Percentiles rank a stretch among this genome's conserved stretches.
These are phyloP conservation scores for Hypotaenidia philippensis DNA, from an alignment of 2,797 vertebrate genomes.

Conservation along the genomic window DNA sequence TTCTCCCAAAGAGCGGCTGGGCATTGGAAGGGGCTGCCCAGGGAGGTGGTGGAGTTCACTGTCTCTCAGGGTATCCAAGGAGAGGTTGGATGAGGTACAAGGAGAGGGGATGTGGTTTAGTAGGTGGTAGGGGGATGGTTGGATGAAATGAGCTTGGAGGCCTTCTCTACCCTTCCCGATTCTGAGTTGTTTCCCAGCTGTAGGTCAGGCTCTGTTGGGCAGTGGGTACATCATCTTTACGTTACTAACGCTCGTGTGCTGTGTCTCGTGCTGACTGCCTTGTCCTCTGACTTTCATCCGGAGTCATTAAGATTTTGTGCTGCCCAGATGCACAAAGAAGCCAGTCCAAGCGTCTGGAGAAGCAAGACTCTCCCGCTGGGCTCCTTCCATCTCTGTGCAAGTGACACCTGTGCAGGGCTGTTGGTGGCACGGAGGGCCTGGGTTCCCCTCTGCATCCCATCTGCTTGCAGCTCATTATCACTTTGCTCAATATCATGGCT, in stretches of 20 bases:
- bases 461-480: accelerated
- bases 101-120: too few relatives aligned
- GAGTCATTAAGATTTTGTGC: background rate
- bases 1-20: too few relatives aligned
- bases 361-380: background rate
- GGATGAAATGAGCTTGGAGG: too few relatives aligned
- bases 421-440: background rate
- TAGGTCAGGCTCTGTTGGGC: background rate
- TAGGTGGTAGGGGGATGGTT: too few relatives aligned
- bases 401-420: background rate
- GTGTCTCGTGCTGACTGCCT: background rate
- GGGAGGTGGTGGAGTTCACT: too few relatives aligned
- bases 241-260: background rate
- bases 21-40: too few relatives aligned
- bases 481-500: background rate
- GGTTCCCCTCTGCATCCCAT: background rate
- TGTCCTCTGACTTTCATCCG: background rate
- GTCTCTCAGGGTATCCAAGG: too few relatives aligned
- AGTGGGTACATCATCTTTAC: background rate
- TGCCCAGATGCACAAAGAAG: background rate
- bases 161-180: too few relatives aligned
- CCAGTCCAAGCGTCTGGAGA: background rate
- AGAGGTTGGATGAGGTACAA: too few relatives aligned
- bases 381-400: background rate
- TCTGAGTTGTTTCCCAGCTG: too few relatives aligned